A percentile compares a stretch with the other conserved stretches of the same genome.
These are phyloP conservation scores for Azorinus chamasolen DNA, from an alignment of 2,888 invertebrate species.

Conservation along the genomic window DNA sequence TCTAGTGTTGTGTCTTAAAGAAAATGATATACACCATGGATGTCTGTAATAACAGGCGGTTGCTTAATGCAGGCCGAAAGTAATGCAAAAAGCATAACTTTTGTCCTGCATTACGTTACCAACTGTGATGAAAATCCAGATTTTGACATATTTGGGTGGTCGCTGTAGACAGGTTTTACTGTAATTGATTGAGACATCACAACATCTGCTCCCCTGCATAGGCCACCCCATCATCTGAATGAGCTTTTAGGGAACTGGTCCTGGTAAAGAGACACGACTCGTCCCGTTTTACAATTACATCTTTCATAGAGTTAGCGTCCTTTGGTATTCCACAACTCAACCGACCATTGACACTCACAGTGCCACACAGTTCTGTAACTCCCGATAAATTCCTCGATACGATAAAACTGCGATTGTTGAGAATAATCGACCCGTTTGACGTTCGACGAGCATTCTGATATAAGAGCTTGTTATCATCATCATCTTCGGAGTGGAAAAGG, in stretches of 20 bases:
- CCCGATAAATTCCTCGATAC: conserved; percentile 67
- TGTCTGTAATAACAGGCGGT: too few species aligned
- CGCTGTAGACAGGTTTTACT: too few species aligned
- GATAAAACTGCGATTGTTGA: conserved; percentile 56
- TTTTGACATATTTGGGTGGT: too few species aligned
- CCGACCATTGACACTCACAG: conserved; percentile 36
- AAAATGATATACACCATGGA: too few species aligned
- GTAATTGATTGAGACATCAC: conserved; percentile 31
- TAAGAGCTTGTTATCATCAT: conserved; percentile 42
- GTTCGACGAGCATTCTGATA: conserved; percentile 61
- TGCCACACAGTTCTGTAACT: conserved; percentile 51
- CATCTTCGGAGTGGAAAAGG: conserved; percentile 48
- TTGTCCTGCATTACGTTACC: too few species aligned
- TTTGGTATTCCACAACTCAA: conserved; percentile 48
- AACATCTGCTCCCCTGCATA: conserved; percentile 73
- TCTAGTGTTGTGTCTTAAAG: too few species aligned
- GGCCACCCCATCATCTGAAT: conserved; percentile 78
- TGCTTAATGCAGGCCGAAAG: too few species aligned
- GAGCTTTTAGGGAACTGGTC: conserved; percentile 71
- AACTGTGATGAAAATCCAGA: too few species aligned
- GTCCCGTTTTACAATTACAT: conserved; percentile 66
- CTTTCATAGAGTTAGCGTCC: conserved; percentile 74
- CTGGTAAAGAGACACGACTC: conserved; percentile 69
- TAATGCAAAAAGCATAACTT: too few species aligned
- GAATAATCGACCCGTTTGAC: conserved; percentile 64